Evolutionary conservation across 2,888 invertebrate genomes (phyloP).

Genomic region (Gastrophysa polygoni): DNA sequence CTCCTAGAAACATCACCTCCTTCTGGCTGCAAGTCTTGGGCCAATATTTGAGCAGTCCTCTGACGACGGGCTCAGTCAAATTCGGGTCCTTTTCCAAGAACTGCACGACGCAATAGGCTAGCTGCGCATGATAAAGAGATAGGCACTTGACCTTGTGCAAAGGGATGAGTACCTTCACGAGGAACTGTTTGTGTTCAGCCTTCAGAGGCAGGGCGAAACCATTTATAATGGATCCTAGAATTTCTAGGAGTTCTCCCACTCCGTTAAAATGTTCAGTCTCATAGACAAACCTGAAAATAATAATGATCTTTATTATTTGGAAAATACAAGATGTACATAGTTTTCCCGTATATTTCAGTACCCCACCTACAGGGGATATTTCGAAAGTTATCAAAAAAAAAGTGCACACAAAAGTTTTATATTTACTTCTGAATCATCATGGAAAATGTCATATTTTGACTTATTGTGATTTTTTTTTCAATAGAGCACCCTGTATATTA

Average conservation of each 20-base stretch:
- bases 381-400: no score
- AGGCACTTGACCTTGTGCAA: constrained; percentile 71
- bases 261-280: constrained; percentile 99
- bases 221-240: constrained; percentile 97
- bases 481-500: no score
- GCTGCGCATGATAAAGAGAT: constrained; percentile 95
- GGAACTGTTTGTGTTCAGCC: constrained; percentile 97
- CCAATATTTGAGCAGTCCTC: constrained; percentile 95
- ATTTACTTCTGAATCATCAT: no score
- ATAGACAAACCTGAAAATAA: constrained; percentile 87
- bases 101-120: constrained; percentile 98
- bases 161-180: constrained; percentile 75
- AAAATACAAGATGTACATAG: no score
- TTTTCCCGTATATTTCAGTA: no score
- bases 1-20: constrained; percentile 99
- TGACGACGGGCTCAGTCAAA: constrained; percentile 92
- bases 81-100: constrained; percentile 94
- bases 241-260: constrained; percentile 94
- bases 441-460: no score
- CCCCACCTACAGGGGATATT: no score
- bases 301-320: no score
- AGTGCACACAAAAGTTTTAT: no score
- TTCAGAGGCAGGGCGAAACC: constrained; percentile 98
- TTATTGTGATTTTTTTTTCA: no score
- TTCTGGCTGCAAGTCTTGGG: constrained; percentile 99